A percentile compares a stretch with the other conserved stretches of the same genome.
phyloP scores from a whole-genome alignment of 2,797 vertebrate genomes.

The Thaleichthys pacificus region DNA sequence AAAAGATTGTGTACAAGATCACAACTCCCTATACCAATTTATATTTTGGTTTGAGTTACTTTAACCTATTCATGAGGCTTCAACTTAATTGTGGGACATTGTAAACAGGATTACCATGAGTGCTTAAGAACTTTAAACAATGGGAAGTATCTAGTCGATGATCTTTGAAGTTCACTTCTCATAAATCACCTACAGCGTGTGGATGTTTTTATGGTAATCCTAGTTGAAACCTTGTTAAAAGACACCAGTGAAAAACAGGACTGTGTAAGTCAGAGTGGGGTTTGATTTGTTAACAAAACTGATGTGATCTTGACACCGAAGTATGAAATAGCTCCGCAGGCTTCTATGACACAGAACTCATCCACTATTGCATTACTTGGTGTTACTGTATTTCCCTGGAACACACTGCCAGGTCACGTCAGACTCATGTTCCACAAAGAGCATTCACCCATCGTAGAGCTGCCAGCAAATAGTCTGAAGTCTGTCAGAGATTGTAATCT shows the following conservation, averaged over 20 bases:
- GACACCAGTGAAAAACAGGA: slow-evolving; percentile 36
- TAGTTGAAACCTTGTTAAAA: slow-evolving; percentile 1
- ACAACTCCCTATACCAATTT: not conserved
- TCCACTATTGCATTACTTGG: slow-evolving; percentile 36
- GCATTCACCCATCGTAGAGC: slow-evolving; percentile 29
- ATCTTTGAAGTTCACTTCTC: slow-evolving; percentile 5
- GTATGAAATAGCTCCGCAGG: slow-evolving; percentile 44
- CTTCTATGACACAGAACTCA: slow-evolving; percentile 35
- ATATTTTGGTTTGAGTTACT: not conserved
- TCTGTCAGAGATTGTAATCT: slow-evolving; percentile 28
- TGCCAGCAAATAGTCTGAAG: slow-evolving; percentile 38
- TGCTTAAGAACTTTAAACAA: not conserved
- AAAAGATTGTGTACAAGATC: not conserved
- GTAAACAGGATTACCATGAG: not conserved
- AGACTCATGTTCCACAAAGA: slow-evolving; percentile 39
- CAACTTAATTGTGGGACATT: not conserved
- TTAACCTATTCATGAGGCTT: not conserved
- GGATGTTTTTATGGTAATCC: no score
- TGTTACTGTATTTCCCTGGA: slow-evolving; percentile 58
- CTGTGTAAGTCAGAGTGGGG: slow-evolving; percentile 21
- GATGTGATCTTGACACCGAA: slow-evolving; percentile 48
- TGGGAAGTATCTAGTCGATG: not conserved
- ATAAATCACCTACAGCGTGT: not conserved
- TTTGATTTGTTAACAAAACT: slow-evolving; percentile 44
- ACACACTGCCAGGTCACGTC: slow-evolving; percentile 46